phyloP scores from a whole-genome alignment of 2,888 invertebrate genomes.

The Eupeodes luniger region DNA sequence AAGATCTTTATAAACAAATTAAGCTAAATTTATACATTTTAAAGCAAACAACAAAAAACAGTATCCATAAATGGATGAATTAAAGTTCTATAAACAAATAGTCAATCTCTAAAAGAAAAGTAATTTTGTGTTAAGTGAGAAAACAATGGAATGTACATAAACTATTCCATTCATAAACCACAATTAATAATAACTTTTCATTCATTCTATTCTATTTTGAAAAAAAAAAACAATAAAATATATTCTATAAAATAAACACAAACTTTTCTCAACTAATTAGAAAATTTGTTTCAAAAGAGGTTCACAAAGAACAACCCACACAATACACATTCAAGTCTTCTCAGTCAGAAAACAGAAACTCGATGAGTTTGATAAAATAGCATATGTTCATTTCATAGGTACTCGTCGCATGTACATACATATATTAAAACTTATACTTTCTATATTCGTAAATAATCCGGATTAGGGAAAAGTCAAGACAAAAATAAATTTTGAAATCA shows the following conservation, averaged over 20 bases:
- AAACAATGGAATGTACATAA: not conserved
- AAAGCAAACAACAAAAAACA: too few relatives aligned
- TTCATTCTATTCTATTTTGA: not conserved
- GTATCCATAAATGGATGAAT: too few relatives aligned
- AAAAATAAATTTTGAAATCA: constrained; percentile 6
- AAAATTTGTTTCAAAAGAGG: not conserved
- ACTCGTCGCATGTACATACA: too few relatives aligned
- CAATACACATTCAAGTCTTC: not conserved
- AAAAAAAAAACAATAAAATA: not conserved
- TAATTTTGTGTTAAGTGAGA: too few relatives aligned
- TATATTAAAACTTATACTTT: not conserved
- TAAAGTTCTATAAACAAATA: too few relatives aligned
- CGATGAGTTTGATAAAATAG: not conserved
- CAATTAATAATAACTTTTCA: not conserved
- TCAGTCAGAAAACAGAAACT: not conserved
- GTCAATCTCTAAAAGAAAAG: too few relatives aligned
- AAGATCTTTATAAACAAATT: too few relatives aligned
- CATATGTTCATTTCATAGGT: too few relatives aligned
- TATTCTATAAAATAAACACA: not conserved
- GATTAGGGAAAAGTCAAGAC: not conserved
- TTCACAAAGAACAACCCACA: constrained; percentile 18
- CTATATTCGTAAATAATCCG: constrained; percentile 3
- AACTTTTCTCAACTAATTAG: not conserved
- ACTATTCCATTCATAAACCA: not conserved
- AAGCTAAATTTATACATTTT: too few relatives aligned